These are phyloP conservation scores for Chaetops frenatus DNA, from an alignment of 2,113 vertebrate species.

Conservation along the genomic window DNA sequence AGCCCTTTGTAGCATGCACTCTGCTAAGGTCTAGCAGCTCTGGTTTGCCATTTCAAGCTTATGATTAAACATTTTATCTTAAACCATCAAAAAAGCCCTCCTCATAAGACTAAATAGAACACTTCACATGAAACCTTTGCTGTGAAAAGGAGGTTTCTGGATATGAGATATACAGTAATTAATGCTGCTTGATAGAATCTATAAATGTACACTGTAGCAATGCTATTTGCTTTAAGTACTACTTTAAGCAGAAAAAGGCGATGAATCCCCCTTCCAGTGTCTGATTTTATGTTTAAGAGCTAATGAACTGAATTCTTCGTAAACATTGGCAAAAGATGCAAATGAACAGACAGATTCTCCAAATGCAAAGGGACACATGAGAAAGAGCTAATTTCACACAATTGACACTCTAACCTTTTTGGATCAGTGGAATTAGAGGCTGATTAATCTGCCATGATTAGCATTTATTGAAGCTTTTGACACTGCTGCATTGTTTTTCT, in stretches of 20 bases:
- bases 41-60: not conserved
- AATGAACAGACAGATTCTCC: constrained; percentile 69
- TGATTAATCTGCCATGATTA: constrained; percentile 88
- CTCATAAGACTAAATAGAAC: not conserved
- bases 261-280: constrained; percentile 65
- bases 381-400: constrained; percentile 81
- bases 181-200: constrained; percentile 69
- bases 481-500: constrained; percentile 44
- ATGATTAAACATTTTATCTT: constrained; percentile 53
- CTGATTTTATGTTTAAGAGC: constrained; percentile 73
- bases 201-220: constrained; percentile 61
- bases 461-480: constrained; percentile 76
- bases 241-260: constrained; percentile 62
- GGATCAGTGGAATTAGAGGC: constrained; percentile 82
- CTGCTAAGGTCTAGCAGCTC: constrained; percentile 26
- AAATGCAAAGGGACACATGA: constrained; percentile 73
- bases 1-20: constrained; percentile 42
- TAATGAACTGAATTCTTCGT: constrained; percentile 75
- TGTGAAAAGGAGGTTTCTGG: constrained; percentile 34
- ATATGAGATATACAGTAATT: constrained; percentile 61
- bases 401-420: constrained; percentile 84
- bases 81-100: not conserved
- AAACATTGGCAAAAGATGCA: constrained; percentile 75
- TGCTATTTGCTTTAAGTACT: constrained; percentile 70
- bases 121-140: constrained; percentile 8